Base-by-base conservation (phyloP, 2,113 vertebrate genomes). In the Miniopterus natalensis region DNA sequence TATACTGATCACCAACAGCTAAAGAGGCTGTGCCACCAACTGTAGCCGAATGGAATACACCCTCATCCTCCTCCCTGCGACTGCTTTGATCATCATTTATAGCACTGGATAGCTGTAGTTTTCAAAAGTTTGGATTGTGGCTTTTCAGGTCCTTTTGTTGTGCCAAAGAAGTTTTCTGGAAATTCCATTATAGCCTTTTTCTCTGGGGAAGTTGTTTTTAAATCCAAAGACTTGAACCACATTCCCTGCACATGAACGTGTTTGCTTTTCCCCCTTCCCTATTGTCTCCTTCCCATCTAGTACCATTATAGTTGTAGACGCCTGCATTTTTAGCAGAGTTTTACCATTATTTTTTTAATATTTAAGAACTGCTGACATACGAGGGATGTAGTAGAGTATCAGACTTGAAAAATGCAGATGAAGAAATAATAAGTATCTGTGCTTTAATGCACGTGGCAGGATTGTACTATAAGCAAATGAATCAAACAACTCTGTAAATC, bases 381-480 rank as follows among this genome's bases (percentile, higher is more conserved):
- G 95, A 95, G 98, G 94, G 96, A 84, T 97, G 49, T 96, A 92
- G 90, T 96, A 90, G 97, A 96, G 83, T 95, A 93, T 93, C 92
- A 97, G 97, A 95, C 96, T 95, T 98, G 88, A 97, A 98, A 98
- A 97, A 97, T 97, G 96, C 98, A 98, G 31, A 93, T 97, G 97
- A 92, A 96, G 90, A 85, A 98, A 95, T 96, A 94, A 93, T 98
- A 96, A 86, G 87, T 98, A 97, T 98, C 96, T 98, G 95, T 98
- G 97, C 98, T 99, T 98, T 97, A 97, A 97, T 97, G 97, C 97
- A 98, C 97, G 97, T 98, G 98, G 98, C 98, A 98, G 97, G 97
- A 99, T 98, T 99, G 98, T 99, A 98, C 98, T 98, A 95, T 99
- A 98, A 98, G 98, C 98, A 98, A 98, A 98, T 98, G 98, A 98